A percentile compares a stretch with the other conserved stretches of the same genome.
These are phyloP conservation scores for Dreissena polymorpha DNA, from an alignment of 1,140 invertebrate species.

Conservation along the genomic window DNA sequence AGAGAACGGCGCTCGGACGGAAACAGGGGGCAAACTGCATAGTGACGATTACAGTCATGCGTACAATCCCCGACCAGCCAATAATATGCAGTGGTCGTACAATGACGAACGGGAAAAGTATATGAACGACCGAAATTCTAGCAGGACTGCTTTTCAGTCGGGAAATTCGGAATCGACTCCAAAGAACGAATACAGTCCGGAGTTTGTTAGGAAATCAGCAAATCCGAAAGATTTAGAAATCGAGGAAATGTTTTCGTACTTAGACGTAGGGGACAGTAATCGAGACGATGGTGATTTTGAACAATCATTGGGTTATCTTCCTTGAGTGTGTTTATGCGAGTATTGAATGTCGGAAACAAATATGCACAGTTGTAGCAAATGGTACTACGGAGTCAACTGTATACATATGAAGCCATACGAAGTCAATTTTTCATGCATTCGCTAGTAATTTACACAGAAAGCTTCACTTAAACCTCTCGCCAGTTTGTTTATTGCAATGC, in stretches of 20 bases:
- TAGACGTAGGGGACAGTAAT: constrained; percentile 10
- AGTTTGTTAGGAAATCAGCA: too few species aligned
- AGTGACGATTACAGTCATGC: constrained; percentile 38
- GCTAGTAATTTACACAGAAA: too few species aligned
- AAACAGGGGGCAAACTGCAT: not conserved
- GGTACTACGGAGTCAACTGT: too few species aligned
- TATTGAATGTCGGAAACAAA: too few species aligned
- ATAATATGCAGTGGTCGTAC: constrained; percentile 31
- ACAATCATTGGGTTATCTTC: constrained; percentile 44
- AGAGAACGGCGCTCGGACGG: not conserved
- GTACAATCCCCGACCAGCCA: not conserved
- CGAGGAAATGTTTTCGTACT: constrained; percentile 47
- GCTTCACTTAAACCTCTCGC: too few species aligned
- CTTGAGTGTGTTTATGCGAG: not conserved
- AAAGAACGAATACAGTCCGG: not conserved
- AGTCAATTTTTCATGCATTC: too few species aligned
- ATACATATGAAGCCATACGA: too few species aligned
- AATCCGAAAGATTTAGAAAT: constrained; percentile 45
- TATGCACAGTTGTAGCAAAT: too few species aligned
- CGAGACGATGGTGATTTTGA: constrained; percentile 40
- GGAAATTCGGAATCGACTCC: not conserved
- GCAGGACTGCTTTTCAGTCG: constrained; percentile 13
- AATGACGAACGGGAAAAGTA: constrained; percentile 49
- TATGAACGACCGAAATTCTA: not conserved
- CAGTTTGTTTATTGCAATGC: too few species aligned